Base-by-base conservation (phyloP, 1,140 invertebrate species). In the Branchinecta lindahli region DNA sequence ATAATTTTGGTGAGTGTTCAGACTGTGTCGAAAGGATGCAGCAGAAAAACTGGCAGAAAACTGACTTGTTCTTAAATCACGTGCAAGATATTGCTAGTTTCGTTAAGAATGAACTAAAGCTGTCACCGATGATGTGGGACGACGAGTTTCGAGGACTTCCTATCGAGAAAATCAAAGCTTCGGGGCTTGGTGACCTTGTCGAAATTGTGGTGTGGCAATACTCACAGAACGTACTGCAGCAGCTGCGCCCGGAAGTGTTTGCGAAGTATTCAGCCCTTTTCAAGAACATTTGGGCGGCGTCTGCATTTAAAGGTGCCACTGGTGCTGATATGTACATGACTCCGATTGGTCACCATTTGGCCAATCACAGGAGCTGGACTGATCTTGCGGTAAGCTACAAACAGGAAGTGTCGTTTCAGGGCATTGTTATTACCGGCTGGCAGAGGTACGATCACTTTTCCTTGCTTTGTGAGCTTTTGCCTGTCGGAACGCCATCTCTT, bases 121-220 rank as follows among this genome's bases (percentile, higher is more conserved):
- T 91, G 20, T 85, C 83, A 46, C 83, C 90, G 9, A 76, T 85
- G 15, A 83, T 85, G 76, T 85, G 84, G 84, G 84, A 85, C 76
- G 84, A 85, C 75, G 84, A 85, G 81, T 80, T 85, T 71, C 74
- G 83, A 44, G 74, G 79, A 44, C 73, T 80, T 46, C 68, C 73
- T 69, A 73, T 73, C 47, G 71, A 73, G 8, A 70, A 72, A 45
- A 74, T 80, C 46, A 71, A 75, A 75, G 77, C 74, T 18, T 76
- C 72, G 45, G 79, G 78, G 20, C 72, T 83, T n/a, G 77, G 77
- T 21, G 74, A 77, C 45, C 69, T 81, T 9, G 79, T 82, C 0
- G 81, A 82, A 68, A 78, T 81, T 45, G 81, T 83, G 75, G 79
- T 83, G 10, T 83, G 82, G 82, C 82, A 85, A 69, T 86, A 85